Conservation (phyloP, 2,797 vertebrate genomes). For the Anabas testudineus region DNA sequence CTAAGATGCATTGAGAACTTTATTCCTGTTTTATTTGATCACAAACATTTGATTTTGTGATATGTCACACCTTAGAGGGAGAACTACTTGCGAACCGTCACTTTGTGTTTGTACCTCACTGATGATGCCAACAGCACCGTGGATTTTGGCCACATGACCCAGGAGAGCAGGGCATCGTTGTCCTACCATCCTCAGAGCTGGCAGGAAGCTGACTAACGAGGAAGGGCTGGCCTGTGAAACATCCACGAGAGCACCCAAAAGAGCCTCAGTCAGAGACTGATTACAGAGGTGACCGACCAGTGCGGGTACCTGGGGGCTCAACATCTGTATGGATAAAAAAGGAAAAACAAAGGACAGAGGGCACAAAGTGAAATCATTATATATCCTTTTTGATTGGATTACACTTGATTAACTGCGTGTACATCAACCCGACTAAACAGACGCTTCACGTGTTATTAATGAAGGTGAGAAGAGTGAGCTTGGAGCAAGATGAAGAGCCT, state of each 20-base stretch:
- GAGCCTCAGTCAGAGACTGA: slow-evolving; percentile 83
- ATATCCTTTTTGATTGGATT: background rate
- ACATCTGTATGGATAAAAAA: slow-evolving; percentile 77
- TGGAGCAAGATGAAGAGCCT: slow-evolving; percentile 23
- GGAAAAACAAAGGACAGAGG: slow-evolving; percentile 16
- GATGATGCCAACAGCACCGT: slow-evolving; percentile 90
- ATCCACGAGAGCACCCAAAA: slow-evolving; percentile 87
- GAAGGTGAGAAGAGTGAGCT: slow-evolving; percentile 35
- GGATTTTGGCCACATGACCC: slow-evolving; percentile 91
- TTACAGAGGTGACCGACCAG: slow-evolving; percentile 85
- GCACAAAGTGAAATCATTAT: background rate
- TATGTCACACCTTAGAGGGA: background rate
- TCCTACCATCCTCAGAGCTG: slow-evolving; percentile 83
- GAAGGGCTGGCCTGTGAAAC: slow-evolving; percentile 89
- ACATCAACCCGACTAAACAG: slow-evolving; percentile 2
- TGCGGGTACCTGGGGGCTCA: slow-evolving; percentile 88
- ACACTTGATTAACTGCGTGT: background rate
- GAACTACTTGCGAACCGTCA: background rate
- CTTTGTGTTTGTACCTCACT: slow-evolving; percentile 86
- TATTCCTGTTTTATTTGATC: background rate
- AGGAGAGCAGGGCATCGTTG: slow-evolving; percentile 86
- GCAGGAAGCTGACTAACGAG: slow-evolving; percentile 87
- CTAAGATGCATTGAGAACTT: background rate
- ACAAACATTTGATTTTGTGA: background rate
- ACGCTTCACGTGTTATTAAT: slow-evolving; percentile 29